Base-by-base conservation (phyloP, 2,797 vertebrate genomes). In the Ambastaia sidthimunki region DNA sequence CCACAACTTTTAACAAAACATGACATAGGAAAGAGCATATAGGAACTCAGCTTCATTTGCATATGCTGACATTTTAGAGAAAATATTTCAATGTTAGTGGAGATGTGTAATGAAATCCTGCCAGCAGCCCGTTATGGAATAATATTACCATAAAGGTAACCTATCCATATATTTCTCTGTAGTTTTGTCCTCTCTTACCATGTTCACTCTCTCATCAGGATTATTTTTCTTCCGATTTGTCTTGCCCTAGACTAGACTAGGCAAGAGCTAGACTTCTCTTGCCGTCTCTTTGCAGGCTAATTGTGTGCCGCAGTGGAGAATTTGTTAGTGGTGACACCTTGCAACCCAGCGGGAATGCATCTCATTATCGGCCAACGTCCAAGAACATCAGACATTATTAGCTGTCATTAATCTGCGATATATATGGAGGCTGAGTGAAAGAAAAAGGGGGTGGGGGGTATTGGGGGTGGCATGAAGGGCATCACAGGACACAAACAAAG, bases 311-410 rank as follows among this genome's bases (percentile, higher is more conserved):
- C 93, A 89, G 94, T 90, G 89, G 94, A 89, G 94, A 97, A 98
- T 98, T 98, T 98, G 97, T 99, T 98, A 98, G 96, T 97, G 95
- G 96, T 98, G 97, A 97, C 97, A 98, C 95, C 95, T 96, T 88
- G 92, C 93, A 94, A 95, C 95, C 96, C 96, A 93, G 91, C 96
- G 97, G 97, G 97, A 98, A 96, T 95, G 92, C 94, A 96, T 94
- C 96, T 98, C 96, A 99, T 98, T 99, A 98, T 95, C 92, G 93
- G 93, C 93, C 95, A 92, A 94, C 95, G 96, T 98, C 97, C 96
- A 97, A 96, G 96, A 97, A 97, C 96, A 97, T 98, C 97, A 96
- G 96, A 96, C 96, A 96, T 97, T 98, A 98, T 99, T 97, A 98
- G 95, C 95, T 97, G 96, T 96, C 97, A 98, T 99, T 98, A 98